These are phyloP conservation scores for Heteromyza rotundicornis DNA, from an alignment of 2,888 invertebrate species.

Conservation along the genomic window DNA sequence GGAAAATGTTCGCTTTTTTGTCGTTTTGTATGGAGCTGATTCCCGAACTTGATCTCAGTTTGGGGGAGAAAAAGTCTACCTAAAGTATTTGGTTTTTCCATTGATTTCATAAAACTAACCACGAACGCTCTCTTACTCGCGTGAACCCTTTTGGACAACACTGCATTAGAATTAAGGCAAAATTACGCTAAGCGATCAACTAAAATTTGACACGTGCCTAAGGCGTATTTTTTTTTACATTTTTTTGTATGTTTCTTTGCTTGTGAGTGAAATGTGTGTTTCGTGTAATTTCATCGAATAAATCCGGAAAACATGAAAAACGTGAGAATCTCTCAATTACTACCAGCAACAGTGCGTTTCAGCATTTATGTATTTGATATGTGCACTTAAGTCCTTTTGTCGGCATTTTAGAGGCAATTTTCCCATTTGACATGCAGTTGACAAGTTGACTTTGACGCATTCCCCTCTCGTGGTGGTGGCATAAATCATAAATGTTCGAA, in stretches of 20 bases:
- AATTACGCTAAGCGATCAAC: too few species aligned
- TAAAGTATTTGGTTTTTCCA: too few species aligned
- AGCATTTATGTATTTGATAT: constrained; percentile 24
- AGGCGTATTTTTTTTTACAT: too few species aligned
- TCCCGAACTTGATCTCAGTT: too few species aligned
- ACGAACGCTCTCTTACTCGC: too few species aligned
- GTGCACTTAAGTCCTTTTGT: constrained; percentile 45
- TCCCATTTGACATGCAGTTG: constrained; percentile 53
- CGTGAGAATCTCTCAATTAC: constrained; percentile 57
- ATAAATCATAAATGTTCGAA: neutral
- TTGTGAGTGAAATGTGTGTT: constrained; percentile 10
- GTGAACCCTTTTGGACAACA: too few species aligned
- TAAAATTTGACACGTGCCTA: too few species aligned
- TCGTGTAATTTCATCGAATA: constrained; percentile 38
- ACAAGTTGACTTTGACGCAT: constrained; percentile 52
- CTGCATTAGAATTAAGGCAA: too few species aligned
- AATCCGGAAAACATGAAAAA: constrained; percentile 57
- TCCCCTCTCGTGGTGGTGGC: neutral
- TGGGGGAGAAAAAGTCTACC: too few species aligned
- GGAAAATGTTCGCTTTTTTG: too few species aligned
- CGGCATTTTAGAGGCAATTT: constrained; percentile 43
- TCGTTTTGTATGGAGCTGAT: too few species aligned
- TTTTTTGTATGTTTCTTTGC: neutral
- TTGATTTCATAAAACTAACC: too few species aligned
- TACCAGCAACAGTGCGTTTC: constrained; percentile 13